Base-by-base conservation (phyloP, 2,797 vertebrate species). In the Enteromius paludinosus region DNA sequence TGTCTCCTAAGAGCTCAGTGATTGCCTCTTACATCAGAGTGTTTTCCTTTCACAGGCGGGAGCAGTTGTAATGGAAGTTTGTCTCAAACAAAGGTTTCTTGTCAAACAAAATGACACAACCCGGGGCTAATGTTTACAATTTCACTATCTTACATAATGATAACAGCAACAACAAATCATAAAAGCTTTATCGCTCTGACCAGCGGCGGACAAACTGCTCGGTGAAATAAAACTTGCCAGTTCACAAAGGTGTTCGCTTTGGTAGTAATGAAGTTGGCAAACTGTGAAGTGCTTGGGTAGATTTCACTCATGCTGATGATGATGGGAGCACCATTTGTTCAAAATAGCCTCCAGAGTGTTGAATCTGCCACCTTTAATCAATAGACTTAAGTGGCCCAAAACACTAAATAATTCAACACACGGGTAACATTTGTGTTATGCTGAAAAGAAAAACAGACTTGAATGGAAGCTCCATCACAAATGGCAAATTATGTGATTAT, bases 291-390 rank as follows among this genome's bases (percentile, higher is more conserved):
- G 65, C 38, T 88, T 56, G 82, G 82, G 74, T 41, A 20, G 83
- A 77, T 84, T 86, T 52, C 73, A 1, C 23, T 81, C 84, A 87
- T 83, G 84, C 88, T 88, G 78, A 86, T 86, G 79, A 87, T 87
- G 85, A 82, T 79, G 83, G 86, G 87, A 86, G 88, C 76, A 83
- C 91, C 92, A 93, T 94, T 94, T 95, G 92, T 88, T 91, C 88
- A 88, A 85, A 90, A 85, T 52, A 69, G 45, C 38, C 61, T 41
- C 17, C 23, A 35, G 75, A 81, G 78, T 86, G 86, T 85, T 84
- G 68, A 81, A 86, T 78, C 68, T 82, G 79, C 83, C 86, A 78
- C 83, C 70, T 84, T 84, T 77, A 81, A 87, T 83, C 83, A 78
- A 76, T 28, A 78, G 83, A 66, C 47, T 71, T 81, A 71, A 81